Evolutionary conservation across 2,797 vertebrate genomes (phyloP).

Genomic region (Periparus ater): DNA sequence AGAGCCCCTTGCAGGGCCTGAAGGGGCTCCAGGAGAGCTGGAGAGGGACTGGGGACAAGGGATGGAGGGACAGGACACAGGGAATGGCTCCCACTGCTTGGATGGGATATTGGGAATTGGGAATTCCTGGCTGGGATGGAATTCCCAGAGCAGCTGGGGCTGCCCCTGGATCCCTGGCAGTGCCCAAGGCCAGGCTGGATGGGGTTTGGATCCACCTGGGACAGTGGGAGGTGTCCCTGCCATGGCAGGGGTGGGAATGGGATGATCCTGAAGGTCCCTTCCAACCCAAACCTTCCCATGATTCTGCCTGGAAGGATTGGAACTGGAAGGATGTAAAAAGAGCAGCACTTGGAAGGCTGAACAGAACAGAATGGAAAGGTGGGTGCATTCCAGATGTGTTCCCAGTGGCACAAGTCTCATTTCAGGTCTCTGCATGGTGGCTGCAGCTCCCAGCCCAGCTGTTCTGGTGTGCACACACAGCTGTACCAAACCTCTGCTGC

Average conservation of each 20-base stretch:
- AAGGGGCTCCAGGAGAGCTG: not conserved
- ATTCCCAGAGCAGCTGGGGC: not conserved
- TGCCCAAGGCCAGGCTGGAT: not conserved
- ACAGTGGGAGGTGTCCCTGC: not conserved
- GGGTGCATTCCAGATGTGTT: fast-evolving
- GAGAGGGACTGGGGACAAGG: not conserved
- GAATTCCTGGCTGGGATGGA: not conserved
- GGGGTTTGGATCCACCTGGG: too few relatives aligned
- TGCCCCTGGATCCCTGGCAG: not conserved
- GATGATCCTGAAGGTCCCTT: fast-evolving
- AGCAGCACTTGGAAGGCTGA: not conserved
- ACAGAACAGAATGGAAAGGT: not conserved
- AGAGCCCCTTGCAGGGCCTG: not conserved
- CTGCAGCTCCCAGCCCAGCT: not conserved
- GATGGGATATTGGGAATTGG: not conserved
- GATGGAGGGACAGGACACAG: not conserved
- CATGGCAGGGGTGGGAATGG: not conserved
- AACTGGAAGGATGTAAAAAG: not conserved
- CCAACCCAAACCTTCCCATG: not conserved
- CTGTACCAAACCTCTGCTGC: not conserved
- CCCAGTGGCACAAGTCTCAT: not conserved
- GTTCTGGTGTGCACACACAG: not conserved
- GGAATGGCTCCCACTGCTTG: not conserved
- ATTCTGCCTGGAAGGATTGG: not conserved
- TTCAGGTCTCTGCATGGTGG: fast-evolving